Evolutionary conservation across 2,888 invertebrate genomes (phyloP).

Genomic region (Crossocerus cetratus): DNA sequence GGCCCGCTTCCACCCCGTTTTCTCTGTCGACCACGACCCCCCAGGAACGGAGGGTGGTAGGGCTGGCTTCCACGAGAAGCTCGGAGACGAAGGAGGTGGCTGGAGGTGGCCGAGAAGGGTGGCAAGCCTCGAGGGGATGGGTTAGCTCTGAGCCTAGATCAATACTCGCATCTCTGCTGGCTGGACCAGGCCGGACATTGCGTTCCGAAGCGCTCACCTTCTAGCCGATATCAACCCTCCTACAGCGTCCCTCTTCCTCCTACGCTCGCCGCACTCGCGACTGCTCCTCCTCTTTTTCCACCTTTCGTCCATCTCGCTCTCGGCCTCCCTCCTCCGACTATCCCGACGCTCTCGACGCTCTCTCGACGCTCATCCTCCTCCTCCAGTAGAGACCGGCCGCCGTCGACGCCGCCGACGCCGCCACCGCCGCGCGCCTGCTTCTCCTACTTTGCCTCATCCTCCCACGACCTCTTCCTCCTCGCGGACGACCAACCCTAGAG

Average conservation of each 20-base stretch:
- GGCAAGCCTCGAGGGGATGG: slow-evolving; percentile 46
- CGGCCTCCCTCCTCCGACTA: slow-evolving; percentile 35
- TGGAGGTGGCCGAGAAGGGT: slow-evolving; percentile 62
- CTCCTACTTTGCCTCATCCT: slow-evolving; percentile 19
- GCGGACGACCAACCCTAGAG: slow-evolving; percentile 52
- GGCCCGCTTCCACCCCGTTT: slow-evolving; percentile 50
- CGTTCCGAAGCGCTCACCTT: slow-evolving; percentile 73
- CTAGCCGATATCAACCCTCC: slow-evolving; percentile 64
- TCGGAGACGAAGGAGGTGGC: slow-evolving; percentile 59
- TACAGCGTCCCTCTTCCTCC: slow-evolving; percentile 43
- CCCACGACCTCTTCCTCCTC: slow-evolving; percentile 29
- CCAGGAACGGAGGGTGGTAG: slow-evolving; percentile 59
- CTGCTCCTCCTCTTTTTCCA: slow-evolving; percentile 6
- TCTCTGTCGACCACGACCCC: slow-evolving; percentile 55
- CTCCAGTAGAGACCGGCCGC: slow-evolving; percentile 28
- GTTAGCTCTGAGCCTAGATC: slow-evolving; percentile 72
- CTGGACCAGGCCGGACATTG: slow-evolving; percentile 77
- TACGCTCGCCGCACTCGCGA: slow-evolving; percentile 34
- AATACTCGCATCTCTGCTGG: slow-evolving; percentile 76
- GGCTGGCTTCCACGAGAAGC: slow-evolving; percentile 62
- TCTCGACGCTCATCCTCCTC: slow-evolving; percentile 46
- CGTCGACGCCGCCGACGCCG: not conserved
- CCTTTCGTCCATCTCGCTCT: slow-evolving; percentile 17
- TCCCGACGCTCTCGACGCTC: slow-evolving; percentile 18
- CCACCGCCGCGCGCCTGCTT: not conserved